Evolutionary conservation across 2,888 invertebrate species (phyloP), one percentile per base, ranked within the genome.

Genomic region (Zygothrica quintamaculata): DNA sequence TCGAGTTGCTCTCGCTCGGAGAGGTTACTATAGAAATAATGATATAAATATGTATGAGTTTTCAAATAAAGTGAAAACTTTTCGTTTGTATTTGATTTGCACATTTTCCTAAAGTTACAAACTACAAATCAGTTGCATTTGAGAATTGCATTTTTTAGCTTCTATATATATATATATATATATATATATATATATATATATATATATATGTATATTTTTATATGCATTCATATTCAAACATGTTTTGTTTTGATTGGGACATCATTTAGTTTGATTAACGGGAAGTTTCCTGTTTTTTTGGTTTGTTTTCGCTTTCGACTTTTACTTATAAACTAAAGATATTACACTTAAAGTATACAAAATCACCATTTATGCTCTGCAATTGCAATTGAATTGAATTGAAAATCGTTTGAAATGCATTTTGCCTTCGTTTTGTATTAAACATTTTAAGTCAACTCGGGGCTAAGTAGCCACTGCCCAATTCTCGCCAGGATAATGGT

Each of bases 331-430:
- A 80, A 80, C 80, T 80, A 80, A 85, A 72, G 68, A 82, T 74
- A 66, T 80, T 80, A 80, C 85, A 80, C 80, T 80, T 80, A 85
- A 80, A 80, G 80, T 80, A 80, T 80, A 80, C 84, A 80, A 80
- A 80, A 80, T 80, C 80, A 80, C 80, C 80, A 71, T 80, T 85
- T 82, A 85, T 80, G 84, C 75, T 87, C 80, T 81, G 81, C 79
- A 79, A 68, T 80, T 79, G 79, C 79, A 79, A 67, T 81, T 77
- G 77, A 84, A 87, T 82, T 84, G 84, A 82, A 85, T 85, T 77
- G 81, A 78, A 74, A 76, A 74, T 69, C 62, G 59, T 66, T 29
- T n/a, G 36, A n/a, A n/a, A n/a, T n/a, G n/a, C n/a, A n/a, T n/a
- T n/a, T n/a, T n/a, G n/a, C n/a, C n/a, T n/a, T n/a, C n/a, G n/a